Evolutionary conservation across 64 coral and sea anemone genomes (phyloP), one percentile per base, ranked within the genome.

Genomic region (Montipora foliosa): DNA sequence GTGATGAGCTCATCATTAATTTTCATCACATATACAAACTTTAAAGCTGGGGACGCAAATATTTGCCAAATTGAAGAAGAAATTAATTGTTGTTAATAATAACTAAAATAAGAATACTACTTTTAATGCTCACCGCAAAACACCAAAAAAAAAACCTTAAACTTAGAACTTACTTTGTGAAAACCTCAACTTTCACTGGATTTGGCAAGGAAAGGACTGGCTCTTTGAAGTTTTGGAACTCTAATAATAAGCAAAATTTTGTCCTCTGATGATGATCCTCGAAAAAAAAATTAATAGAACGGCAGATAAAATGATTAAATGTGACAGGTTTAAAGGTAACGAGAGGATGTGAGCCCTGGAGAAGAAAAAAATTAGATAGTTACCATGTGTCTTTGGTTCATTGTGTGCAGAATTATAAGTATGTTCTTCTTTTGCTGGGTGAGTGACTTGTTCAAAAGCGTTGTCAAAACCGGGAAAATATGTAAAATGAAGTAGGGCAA

Each of bases 371-470:
- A 87, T 6, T 3, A 80, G 0, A 2, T 12, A 0, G 7, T 89
- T 50, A 99, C 97, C 92, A n/a, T n/a, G n/a, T n/a, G n/a, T n/a
- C 96, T 99, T 89, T 96, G 96, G 47, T 94, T 99, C 97, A 99
- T 99, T 47, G 97, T 99, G n/a, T 76, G 97, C 97, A 81, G 97
- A 99, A 79, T n/a, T 96, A 99, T 47, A 99, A 87, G 81, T 88
- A 94, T 75, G 97, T 99, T 92, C 89, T 94, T 92, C 97, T 95
- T 68, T 99, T 89, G 69, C 94, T 99, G 66, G 97, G 97, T 47
- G n/a, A n/a, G 96, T 96, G 13, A 99, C 87, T 90, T n/a, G n/a
- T 99, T 99, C 53, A 99, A 89, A 84, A 99, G 78, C 88, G n/a
- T 99, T 99, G 89, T 99, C 94, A n/a, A n/a, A 52, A 99, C 94